Percentiles rank a stretch among this genome's conserved stretches.
Evolutionary conservation across 1,140 invertebrate species (phyloP).

Genomic region (Latrodectus geometricus): DNA sequence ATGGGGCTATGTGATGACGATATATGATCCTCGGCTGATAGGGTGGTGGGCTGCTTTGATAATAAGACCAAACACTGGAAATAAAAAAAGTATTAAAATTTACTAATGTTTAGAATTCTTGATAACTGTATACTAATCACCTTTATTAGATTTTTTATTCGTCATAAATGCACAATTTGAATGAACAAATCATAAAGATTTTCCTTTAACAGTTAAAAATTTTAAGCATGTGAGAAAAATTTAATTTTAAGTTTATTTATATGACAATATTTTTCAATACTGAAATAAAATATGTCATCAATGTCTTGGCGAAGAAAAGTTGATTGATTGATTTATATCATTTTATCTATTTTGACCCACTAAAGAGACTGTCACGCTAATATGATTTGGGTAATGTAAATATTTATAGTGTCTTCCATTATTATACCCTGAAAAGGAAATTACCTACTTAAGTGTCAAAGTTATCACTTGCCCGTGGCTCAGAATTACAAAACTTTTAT

Average conservation of each 20-base stretch:
- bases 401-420: no score
- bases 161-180: neutral
- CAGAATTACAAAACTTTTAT: no score
- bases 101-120: neutral
- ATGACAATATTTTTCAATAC: neutral
- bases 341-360: no score
- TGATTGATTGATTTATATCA: no score
- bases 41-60: neutral
- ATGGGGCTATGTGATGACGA: constrained; percentile 32
- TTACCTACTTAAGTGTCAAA: no score
- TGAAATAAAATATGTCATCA: no score
- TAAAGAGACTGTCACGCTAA: no score
- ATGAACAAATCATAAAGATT: neutral
- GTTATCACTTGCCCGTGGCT: no score
- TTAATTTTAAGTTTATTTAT: neutral
- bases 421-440: no score
- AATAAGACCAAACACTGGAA: constrained; percentile 43
- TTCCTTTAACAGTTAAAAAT: neutral
- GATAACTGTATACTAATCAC: neutral
- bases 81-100: neutral
- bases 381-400: no score
- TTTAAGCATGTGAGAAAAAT: neutral
- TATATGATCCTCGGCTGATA: constrained; percentile 32
- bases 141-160: neutral
- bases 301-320: no score